Base-by-base conservation (phyloP, 2,888 invertebrate genomes). In the Didymodactylos carnosus region DNA sequence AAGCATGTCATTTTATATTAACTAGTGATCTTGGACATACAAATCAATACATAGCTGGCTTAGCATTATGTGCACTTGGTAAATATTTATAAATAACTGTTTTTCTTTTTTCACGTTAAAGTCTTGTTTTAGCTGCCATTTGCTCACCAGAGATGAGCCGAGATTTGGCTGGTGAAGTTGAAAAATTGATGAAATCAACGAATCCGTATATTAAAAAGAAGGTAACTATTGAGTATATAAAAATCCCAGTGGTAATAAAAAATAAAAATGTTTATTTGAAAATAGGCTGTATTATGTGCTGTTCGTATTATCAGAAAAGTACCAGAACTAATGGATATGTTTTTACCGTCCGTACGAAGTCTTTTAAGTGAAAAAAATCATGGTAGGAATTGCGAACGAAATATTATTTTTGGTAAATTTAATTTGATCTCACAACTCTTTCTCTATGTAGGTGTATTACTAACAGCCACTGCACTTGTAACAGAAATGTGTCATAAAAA, bases 261-360 rank as follows among this genome's bases (percentile, higher is more conserved):
- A 4, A 19, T 49, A 4, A 49, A 6, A 23, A 25, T 25, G 0
- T 23, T 49, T 23, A 10, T 3, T 11, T 35, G 1, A 1, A 35
- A n/a, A 2, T 62, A 62, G 62, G 97, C 86, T 7, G 85, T 86
- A 43, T 79, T 87, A 53, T 97, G 97, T 84, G 98, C 98, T 39
- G 95, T 87, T 78, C 87, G 95, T 78, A 95, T 99, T 79, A 92
- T 98, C 75, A 88, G 91, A 79, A 89, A 95, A 81, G 95, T 98
- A 75, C 98, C 98, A n/a, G 98, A 99, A 84, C 85, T 98, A 70
- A 94, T 98, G 93, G 98, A 99, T 85, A 97, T 97, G 88, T 99
- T 95, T 86, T 87, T 99, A 78, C 95, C 97, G 13, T 94, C 94
- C 69, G 94, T 97, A 0, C 88, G 97, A 80, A 92, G 94, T 80